Evolutionary conservation across 2,797 vertebrate genomes (phyloP).

Genomic region (Stomatorhinus walkeri): DNA sequence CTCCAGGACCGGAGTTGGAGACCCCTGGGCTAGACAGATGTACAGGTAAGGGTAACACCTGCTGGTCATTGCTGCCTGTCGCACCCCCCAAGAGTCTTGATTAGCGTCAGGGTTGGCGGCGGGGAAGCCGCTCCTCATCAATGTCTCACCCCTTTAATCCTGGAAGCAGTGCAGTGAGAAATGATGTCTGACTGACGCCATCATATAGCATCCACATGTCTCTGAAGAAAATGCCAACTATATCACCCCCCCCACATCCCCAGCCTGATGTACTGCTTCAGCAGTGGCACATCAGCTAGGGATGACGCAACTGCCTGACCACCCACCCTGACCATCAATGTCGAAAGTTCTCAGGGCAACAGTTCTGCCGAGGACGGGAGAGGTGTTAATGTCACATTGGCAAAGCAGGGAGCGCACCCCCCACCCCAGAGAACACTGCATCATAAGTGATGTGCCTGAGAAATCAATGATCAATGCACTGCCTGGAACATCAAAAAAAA

Average conservation of each 20-base stretch:
- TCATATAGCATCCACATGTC: not conserved
- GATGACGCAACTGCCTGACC: not conserved
- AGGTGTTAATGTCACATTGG: not conserved
- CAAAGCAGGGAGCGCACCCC: not conserved
- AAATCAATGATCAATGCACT: conserved; percentile 18
- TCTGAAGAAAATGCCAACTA: not conserved
- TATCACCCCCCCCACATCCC: not conserved
- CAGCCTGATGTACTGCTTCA: not conserved
- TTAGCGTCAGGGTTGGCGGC: not conserved
- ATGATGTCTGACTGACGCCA: not conserved
- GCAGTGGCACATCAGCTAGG: not conserved
- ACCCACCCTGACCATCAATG: not conserved
- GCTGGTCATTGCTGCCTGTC: not conserved
- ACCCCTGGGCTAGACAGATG: not conserved
- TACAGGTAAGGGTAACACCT: not conserved
- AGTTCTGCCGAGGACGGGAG: not conserved
- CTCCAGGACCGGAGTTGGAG: no score
- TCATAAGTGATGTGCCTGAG: not conserved
- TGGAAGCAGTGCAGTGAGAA: not conserved
- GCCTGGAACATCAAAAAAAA: conserved; percentile 8
- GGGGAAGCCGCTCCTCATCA: not conserved
- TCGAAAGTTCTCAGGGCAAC: not conserved
- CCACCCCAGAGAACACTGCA: not conserved
- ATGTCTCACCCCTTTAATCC: not conserved
- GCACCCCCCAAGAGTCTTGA: not conserved